Evolutionary conservation across 2,797 vertebrate genomes (phyloP).

Genomic region (Selene dorsalis): DNA sequence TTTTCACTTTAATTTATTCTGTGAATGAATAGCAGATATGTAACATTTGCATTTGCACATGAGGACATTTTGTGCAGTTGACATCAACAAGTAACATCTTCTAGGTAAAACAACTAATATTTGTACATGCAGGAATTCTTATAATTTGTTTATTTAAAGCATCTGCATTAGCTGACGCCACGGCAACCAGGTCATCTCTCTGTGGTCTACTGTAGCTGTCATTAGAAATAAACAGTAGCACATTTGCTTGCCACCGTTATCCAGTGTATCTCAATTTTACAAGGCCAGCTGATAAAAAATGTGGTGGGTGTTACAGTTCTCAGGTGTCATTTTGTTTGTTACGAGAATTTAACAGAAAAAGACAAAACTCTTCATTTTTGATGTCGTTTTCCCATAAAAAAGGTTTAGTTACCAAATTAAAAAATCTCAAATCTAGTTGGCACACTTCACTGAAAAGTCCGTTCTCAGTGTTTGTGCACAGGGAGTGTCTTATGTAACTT

Average conservation of each 20-base stretch:
- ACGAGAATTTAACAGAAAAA: not conserved
- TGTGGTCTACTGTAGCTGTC: not conserved
- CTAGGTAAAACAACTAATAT: not conserved
- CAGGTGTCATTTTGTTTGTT: constrained; percentile 19
- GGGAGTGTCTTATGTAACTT: not conserved
- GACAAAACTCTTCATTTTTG: not conserved
- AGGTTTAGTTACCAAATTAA: not conserved
- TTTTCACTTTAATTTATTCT: not conserved
- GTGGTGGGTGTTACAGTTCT: constrained; percentile 49
- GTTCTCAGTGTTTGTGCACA: not conserved
- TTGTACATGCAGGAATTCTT: not conserved
- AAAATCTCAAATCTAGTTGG: too few species aligned
- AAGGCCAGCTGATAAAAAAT: constrained; percentile 57
- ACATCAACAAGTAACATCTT: not conserved
- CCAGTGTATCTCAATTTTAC: constrained; percentile 4
- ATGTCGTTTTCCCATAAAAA: not conserved
- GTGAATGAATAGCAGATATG: not conserved
- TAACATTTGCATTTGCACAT: not conserved
- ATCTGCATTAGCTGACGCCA: not conserved
- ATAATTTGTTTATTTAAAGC: not conserved
- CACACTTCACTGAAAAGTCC: not conserved
- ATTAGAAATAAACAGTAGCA: constrained; percentile 10
- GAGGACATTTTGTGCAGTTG: not conserved
- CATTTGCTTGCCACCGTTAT: not conserved
- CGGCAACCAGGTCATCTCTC: too few species aligned